A percentile compares a stretch with the other conserved stretches of the same genome.
phyloP scores from a whole-genome alignment of 2,797 vertebrate genomes.

The Lateolabrax maculatus region DNA sequence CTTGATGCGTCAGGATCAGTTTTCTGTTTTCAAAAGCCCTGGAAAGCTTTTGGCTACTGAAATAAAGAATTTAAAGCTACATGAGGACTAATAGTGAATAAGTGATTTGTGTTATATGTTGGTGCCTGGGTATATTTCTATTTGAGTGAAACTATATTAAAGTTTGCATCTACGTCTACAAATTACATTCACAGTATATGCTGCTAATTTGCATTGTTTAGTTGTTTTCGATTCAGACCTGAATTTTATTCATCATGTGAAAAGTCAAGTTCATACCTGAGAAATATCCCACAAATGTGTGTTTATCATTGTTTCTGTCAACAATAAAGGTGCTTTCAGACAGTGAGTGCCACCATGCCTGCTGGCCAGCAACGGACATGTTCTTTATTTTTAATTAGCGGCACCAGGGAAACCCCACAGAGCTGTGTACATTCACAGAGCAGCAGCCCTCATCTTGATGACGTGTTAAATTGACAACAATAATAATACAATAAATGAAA shows the following conservation, averaged over 20 bases:
- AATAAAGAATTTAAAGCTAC: conserved; percentile 1
- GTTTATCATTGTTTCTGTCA: background rate
- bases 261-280: background rate
- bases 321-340: background rate
- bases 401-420: too few species aligned
- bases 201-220: background rate
- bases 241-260: background rate
- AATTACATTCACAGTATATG: background rate
- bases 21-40: background rate
- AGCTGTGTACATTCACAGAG: too few species aligned
- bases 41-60: conserved; percentile 3
- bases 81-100: background rate
- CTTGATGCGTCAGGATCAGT: conserved; percentile 14
- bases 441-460: too few species aligned
- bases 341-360: background rate
- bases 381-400: too few species aligned
- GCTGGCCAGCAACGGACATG: background rate
- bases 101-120: background rate
- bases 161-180: background rate
- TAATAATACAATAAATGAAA: too few species aligned
- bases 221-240: background rate
- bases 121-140: background rate
- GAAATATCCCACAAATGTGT: background rate
- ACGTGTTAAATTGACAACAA: background rate
- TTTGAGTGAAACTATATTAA: background rate